Evolutionary conservation across 1,140 invertebrate genomes (phyloP), one percentile per base, ranked within the genome.

Genomic region (Pogonus chalceus): DNA sequence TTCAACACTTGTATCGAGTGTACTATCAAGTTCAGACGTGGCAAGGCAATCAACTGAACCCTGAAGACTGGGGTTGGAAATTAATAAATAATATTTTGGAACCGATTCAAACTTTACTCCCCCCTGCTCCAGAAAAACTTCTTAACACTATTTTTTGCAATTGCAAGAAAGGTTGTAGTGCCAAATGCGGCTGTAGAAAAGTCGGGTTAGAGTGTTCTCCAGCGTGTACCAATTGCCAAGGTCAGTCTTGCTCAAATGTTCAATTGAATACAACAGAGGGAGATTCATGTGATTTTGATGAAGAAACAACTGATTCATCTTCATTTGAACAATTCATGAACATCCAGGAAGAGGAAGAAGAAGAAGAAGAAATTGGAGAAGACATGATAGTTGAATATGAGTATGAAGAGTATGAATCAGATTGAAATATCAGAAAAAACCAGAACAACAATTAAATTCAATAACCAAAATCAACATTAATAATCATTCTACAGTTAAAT

Each of bases 201-300:
- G 60, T 60, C 12, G 60, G 62, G 35, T 53, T 64, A 54, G 35
- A 23, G 35, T 64, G 59, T 62, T 64, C 60, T 52, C 35, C 49
- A 53, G 62, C 59, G 35, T 64, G 61, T 50, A 62, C 56, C 49
- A 57, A 60, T 60, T 60, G 58, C 55, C 60, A 56, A 62, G 60
- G 54, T 26, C 51, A 43, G 49, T 61, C 57, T 49, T 61, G 58
- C 50, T 63, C 54, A 23, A 62, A 62, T 62, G 53, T 51, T 21
- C 31, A 31, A 20, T 56, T 51, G 50, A 49, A 64, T 61, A 60
- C 62, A 53, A 53, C 23, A 48, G 46, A 53, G 22, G 31, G 49
- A 35, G 53, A 57, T 55, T 39, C 53, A 39, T 49, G 49, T 55
- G 43, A 57, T 55, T 39, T 55, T 46, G 20, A 49, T 57, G 46